Base-by-base conservation (phyloP, 2,888 invertebrate species). In the Sycophila texana region DNA sequence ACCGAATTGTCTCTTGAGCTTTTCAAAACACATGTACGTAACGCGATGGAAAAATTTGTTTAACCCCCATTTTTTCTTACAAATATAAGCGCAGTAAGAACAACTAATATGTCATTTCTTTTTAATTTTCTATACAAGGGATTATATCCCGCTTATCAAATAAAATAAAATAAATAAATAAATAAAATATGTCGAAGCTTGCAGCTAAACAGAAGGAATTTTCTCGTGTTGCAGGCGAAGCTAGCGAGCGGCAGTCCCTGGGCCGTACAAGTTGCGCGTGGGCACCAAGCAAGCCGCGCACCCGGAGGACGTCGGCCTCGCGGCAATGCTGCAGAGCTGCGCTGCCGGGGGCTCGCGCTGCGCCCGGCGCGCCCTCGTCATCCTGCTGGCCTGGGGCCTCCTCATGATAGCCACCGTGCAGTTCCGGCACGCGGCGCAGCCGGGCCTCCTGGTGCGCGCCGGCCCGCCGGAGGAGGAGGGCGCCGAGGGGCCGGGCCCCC, bases 361-460 rank as follows among this genome's bases (percentile, higher is more conserved):
- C 89, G 86, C 91, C 81, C 91, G 91, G 53, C 91, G 92, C 81
- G 88, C 91, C 65, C 84, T 91, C 83, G 86, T 91, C 68, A 86
- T 92, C 79, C 88, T 90, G 55, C 87, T 92, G 75, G 88, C 91
- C 12, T 91, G 92, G 91, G 90, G 91, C 74, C 86, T 92, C 80
- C 87, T 91, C 81, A 91, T 92, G 85, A 89, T 92, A 75, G 90
- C 90, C 12, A 88, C 90, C 12, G 85, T 88, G 66, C 89, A 88
- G 81, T 90, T 91, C 84, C 92, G 88, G 80, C 87, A 88, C 81
- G 83, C 85, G 70, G 88, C 87, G 61, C 81, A 85, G 51, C 71
- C 83, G 84, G 73, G 82, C 84, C 14, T 49, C 67, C 22, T 55
- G 16, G 74, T 72, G 20, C 57, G 2, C n/a, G 51, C 18, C 39